Base-by-base conservation (phyloP, 2,113 vertebrate genomes). In the Corythaixoides concolor region DNA sequence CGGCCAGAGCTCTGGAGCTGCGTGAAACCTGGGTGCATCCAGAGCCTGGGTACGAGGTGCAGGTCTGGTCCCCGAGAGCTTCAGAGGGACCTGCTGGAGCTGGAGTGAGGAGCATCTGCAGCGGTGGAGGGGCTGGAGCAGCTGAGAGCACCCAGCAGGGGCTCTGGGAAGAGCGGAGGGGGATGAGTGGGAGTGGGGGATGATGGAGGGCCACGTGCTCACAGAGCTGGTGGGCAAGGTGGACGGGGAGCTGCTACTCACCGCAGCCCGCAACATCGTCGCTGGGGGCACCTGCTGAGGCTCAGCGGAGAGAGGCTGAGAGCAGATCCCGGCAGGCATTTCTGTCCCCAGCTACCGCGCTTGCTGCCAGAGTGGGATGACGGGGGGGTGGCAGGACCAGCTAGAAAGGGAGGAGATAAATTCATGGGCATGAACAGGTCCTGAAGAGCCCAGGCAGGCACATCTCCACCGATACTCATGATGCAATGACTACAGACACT, bases 21-120 rank as follows among this genome's bases (percentile, higher is more conserved):
- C 5, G 2, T 17, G 45, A 55, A 21, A 73, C 26, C 43, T 47
- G 8, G 8, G 22, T 55, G 20, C 32, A 41, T 5, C 63, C 4
- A 2, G 5, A 8, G 2, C 21, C 8, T 45, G 26, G 27, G 8
- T 33, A n/a, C 0, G 0, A 64, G 43, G 49, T 27, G 39, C 33
- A 47, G 59, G 12, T 58, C 41, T 55, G 56, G 33, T 47, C 2
- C 37, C 33, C 4, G 13, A 21, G 6, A 66, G 23, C 60, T 63
- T 74, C 60, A 9, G 4, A 87, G 13, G 28, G 32, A 73, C 6
- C 6, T 0, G 0, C 0, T 11, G 55, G 55, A 81, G 64, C 41
- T 49, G 43, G 64, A 12, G 8, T 64, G 52, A 56, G 59, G 43
- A 77, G 18, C 27, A n/a, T 17, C 53, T 68, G 37, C 28, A 52